Conservation (phyloP, 1,140 invertebrate genomes). For the Drosophila ananassae region DNA sequence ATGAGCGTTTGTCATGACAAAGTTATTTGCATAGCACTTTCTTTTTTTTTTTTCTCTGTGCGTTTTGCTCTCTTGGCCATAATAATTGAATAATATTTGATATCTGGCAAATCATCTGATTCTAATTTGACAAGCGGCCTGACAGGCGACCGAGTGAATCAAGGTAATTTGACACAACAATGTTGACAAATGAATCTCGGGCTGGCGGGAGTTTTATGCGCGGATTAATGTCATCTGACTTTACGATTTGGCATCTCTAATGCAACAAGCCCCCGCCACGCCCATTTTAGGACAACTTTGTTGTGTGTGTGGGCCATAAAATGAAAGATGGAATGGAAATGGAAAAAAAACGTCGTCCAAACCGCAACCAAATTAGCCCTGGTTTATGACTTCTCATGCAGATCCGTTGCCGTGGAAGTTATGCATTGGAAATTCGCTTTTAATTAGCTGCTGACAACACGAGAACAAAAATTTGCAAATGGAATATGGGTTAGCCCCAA, state of each 20-base stretch:
- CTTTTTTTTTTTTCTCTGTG: not conserved
- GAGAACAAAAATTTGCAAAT: slow-evolving; percentile 20
- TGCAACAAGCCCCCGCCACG: slow-evolving; percentile 23
- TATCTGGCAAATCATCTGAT: slow-evolving; percentile 74
- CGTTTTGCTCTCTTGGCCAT: slow-evolving; percentile 30
- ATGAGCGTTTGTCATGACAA: slow-evolving; percentile 63
- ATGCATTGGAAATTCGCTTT: slow-evolving; percentile 75
- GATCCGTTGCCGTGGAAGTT: slow-evolving; percentile 67
- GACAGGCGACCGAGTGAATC: slow-evolving; percentile 46
- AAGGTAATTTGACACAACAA: slow-evolving; percentile 46
- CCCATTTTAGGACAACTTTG: slow-evolving; percentile 55
- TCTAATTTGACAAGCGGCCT: slow-evolving; percentile 77
- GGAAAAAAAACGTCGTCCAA: slow-evolving; percentile 14
- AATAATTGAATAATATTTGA: slow-evolving; percentile 84
- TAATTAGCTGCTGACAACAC: slow-evolving; percentile 80
- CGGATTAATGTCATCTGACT: slow-evolving; percentile 70
- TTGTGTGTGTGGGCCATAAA: slow-evolving; percentile 59
- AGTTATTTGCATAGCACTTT: slow-evolving; percentile 72
- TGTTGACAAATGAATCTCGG: slow-evolving; percentile 42
- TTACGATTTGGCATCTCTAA: slow-evolving; percentile 60
- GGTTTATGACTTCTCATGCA: slow-evolving; percentile 65
- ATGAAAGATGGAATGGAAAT: slow-evolving; percentile 32
- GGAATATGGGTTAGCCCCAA: slow-evolving; percentile 65
- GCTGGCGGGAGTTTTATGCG: slow-evolving; percentile 48
- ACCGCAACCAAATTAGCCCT: slow-evolving; percentile 67